phyloP scores from a whole-genome alignment of 2,113 vertebrate genomes.

The Xiphias gladius region DNA sequence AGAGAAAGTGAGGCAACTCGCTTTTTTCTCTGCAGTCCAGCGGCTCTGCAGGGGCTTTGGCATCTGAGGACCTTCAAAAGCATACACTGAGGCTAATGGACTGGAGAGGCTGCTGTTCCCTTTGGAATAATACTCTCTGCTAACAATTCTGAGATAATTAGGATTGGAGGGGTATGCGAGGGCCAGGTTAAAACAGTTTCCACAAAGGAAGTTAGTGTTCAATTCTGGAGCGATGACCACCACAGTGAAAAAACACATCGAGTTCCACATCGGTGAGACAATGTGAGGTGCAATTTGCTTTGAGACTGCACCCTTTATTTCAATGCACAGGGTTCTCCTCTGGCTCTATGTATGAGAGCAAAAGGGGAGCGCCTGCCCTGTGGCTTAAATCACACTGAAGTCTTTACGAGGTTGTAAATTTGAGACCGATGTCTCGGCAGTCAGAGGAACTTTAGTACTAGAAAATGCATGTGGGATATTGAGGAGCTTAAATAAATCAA shows the following conservation, averaged over 20 bases:
- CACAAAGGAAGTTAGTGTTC: conserved; percentile 22
- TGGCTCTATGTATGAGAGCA: conserved; percentile 21
- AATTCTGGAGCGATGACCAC: conserved; percentile 21
- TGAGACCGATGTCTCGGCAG: conserved; percentile 68
- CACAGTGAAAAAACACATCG: not conserved
- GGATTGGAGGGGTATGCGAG: conserved; percentile 23
- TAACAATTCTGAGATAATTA: conserved; percentile 61
- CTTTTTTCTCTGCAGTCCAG: conserved; percentile 63
- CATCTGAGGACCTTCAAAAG: conserved; percentile 51
- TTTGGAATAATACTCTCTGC: conserved; percentile 49
- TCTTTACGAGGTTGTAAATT: conserved; percentile 83
- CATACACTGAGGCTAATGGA: conserved; percentile 60
- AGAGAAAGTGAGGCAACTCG: conserved; percentile 56
- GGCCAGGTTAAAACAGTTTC: conserved; percentile 23
- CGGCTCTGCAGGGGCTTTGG: conserved; percentile 67
- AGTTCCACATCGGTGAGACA: conserved; percentile 1
- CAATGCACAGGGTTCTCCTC: conserved; percentile 2
- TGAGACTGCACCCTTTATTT: conserved; percentile 24
- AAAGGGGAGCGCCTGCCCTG: conserved; percentile 17
- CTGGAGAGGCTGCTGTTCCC: conserved; percentile 47
- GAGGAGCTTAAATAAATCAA: conserved; percentile 76
- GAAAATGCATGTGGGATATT: conserved; percentile 62
- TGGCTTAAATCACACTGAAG: conserved; percentile 79
- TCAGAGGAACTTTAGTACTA: conserved; percentile 69
- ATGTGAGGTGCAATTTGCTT: conserved; percentile 21